Base-by-base conservation (phyloP, 1,140 invertebrate genomes). In the Drosophila dunni region DNA sequence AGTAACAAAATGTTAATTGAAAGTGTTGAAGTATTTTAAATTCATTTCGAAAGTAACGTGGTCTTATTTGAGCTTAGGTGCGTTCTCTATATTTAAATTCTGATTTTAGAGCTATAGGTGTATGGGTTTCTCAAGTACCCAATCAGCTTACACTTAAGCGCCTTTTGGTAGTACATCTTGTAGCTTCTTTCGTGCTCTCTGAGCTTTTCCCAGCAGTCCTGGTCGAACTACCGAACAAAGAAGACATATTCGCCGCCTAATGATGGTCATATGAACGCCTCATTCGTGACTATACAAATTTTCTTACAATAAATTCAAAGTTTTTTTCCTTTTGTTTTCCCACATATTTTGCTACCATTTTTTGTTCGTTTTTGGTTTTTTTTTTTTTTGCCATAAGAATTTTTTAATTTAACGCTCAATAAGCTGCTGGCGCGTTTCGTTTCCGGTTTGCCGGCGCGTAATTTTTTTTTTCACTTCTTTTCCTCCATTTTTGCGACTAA, bases 351-450 rank as follows among this genome's bases (percentile, higher is more conserved):
- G 24, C 24, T 3, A 29, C 24, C 24, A 29, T 29, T 29, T 29
- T 38, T 8, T 17, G n/a, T 63, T 50, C 24, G 34, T 33, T 51
- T 36, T 62, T n/a, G 24, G 20, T 38, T 51, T 71, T 24, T 33
- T 64, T 58, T 50, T 44, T 53, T 63, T 57, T 80, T 78, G 71
- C 36, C 63, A 82, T 81, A 82, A 83, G 81, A 89, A 90, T 85
- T 90, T 90, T 85, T 84, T 89, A 90, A 90, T 90, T 90, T 90
- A 90, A 90, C 86, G 86, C 86, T 82, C 81, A 90, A 90, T 90
- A 90, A 90, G 85, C 76, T 85, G 76, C 75, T 73, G 82, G 79
- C 83, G 66, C 78, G 76, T 75, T 81, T 73, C 61, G 65, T 78
- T 81, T 84, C 68, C 53, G 45, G 40, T 71, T 29, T 71, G 57